Evolutionary conservation across 2,888 invertebrate species (phyloP).

Genomic region (Tromatobia lineatoria): DNA sequence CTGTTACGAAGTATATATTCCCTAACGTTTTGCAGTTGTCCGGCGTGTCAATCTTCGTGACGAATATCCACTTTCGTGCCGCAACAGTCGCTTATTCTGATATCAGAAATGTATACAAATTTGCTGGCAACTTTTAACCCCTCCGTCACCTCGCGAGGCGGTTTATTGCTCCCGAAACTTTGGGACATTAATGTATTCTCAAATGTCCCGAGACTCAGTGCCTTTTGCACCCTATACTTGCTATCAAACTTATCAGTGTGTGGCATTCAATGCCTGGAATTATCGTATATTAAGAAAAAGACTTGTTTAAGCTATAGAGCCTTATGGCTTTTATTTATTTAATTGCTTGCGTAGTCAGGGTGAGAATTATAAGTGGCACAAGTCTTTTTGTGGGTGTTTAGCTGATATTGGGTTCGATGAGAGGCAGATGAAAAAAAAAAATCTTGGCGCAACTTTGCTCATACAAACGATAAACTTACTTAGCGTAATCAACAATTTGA

Average conservation of each 20-base stretch:
- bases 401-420: too few relatives aligned
- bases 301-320: too few relatives aligned
- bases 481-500: too few relatives aligned
- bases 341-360: too few relatives aligned
- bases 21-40: conserved; percentile 10
- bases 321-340: too few relatives aligned
- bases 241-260: not conserved
- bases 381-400: too few relatives aligned
- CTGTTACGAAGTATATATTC: conserved; percentile 27
- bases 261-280: not conserved
- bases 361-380: too few relatives aligned
- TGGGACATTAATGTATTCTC: not conserved
- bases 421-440: too few relatives aligned
- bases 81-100: not conserved
- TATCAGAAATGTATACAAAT: not conserved
- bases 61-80: conserved; percentile 16
- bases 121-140: not conserved
- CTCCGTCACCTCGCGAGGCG: not conserved
- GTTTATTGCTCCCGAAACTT: not conserved
- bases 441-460: too few relatives aligned
- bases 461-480: too few relatives aligned
- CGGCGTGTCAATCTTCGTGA: conserved; percentile 24
- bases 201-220: not conserved
- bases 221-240: not conserved
- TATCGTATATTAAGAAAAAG: not conserved